Evolutionary conservation across 2,888 invertebrate species (phyloP).

Genomic region (Chrysolina haemoptera): DNA sequence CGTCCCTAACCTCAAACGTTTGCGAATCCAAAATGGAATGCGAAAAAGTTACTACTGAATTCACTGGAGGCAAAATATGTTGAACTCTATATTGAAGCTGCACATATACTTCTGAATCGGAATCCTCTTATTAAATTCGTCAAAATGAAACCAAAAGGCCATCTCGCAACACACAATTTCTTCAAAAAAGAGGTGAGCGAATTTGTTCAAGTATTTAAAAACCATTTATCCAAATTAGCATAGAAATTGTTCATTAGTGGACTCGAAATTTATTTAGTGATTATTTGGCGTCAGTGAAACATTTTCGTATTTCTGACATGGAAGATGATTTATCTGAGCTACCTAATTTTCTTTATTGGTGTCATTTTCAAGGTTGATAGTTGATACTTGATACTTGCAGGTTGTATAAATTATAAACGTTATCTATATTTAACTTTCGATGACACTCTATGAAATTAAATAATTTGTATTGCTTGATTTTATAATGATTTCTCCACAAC

Average conservation of each 20-base stretch:
- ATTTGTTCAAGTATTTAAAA: background rate
- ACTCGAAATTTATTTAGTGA: background rate
- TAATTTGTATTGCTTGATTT: background rate
- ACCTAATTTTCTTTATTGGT: background rate
- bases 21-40: conserved; percentile 42
- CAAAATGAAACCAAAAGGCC: conserved; percentile 50
- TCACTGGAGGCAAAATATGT: conserved; percentile 39
- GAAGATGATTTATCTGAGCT: background rate
- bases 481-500: background rate
- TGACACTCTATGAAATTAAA: background rate
- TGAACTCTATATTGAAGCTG: background rate
- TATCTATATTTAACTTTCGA: background rate
- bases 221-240: background rate
- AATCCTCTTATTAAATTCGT: background rate
- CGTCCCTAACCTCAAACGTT: conserved; percentile 45
- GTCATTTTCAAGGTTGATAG: background rate
- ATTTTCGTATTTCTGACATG: background rate
- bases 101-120: conserved; percentile 10
- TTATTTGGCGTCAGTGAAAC: background rate
- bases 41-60: conserved; percentile 46
- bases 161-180: conserved; percentile 47
- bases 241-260: background rate
- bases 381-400: background rate
- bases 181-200: conserved; percentile 19
- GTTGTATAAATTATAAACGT: conserved; percentile 1